phyloP scores from a whole-genome alignment of 2,113 vertebrate species.

The Ptyas mucosa region DNA sequence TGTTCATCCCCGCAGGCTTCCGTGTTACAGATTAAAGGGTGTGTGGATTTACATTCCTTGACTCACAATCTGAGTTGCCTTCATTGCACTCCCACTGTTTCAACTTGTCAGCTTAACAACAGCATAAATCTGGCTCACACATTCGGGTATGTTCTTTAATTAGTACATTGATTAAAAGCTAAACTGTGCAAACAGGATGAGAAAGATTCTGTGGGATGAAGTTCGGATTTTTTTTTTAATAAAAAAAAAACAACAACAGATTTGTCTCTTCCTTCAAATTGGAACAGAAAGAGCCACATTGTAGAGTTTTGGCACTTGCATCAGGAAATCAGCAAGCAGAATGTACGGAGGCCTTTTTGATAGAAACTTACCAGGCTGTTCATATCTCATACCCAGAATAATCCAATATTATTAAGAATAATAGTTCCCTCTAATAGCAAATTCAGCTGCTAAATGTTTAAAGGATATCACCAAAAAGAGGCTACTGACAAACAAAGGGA shows the following conservation, averaged over 20 bases:
- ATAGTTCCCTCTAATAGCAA: background rate
- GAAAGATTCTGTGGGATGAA: constrained; percentile 36
- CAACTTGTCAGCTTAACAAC: constrained; percentile 15
- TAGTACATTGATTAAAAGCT: constrained; percentile 40
- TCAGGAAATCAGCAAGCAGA: constrained; percentile 27
- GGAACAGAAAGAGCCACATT: constrained; percentile 35
- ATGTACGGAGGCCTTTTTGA: constrained; percentile 27
- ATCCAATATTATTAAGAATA: background rate
- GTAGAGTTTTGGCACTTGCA: constrained; percentile 30
- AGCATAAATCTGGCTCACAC: constrained; percentile 27
- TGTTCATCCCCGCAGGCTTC: background rate
- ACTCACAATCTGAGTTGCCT: constrained; percentile 3
- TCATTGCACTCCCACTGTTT: constrained; percentile 14
- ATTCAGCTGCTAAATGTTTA: background rate
- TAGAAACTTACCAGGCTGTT: constrained; percentile 25
- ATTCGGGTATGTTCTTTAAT: constrained; percentile 35
- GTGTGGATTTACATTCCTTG: background rate
- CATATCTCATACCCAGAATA: background rate
- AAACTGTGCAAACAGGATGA: constrained; percentile 38
- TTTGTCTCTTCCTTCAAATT: constrained; percentile 45
- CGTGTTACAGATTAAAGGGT: background rate
- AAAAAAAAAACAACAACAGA: constrained; percentile 25
- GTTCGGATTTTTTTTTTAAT: background rate
- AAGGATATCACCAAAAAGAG: background rate
- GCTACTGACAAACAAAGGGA: background rate